Evolutionary conservation across 2,797 vertebrate species (phyloP).

Genomic region (Sebastes trivittatus): DNA sequence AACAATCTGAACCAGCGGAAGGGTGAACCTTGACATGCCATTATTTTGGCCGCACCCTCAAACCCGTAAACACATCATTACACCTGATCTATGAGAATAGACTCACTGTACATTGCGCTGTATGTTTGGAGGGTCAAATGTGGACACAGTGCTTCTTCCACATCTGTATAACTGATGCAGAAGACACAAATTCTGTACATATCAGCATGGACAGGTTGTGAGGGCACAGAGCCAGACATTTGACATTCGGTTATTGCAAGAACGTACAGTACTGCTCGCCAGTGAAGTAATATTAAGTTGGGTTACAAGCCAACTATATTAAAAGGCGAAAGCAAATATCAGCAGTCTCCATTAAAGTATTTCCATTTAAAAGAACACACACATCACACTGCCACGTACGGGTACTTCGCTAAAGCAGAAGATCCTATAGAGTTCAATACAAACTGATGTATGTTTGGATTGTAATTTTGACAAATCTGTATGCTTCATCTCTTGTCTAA

Average conservation of each 20-base stretch:
- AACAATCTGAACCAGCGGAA: not conserved
- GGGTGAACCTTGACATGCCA: not conserved
- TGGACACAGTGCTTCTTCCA: not conserved
- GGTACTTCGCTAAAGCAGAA: no score
- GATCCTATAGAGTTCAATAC: no score
- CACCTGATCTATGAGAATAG: not conserved
- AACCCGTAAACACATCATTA: constrained; percentile 3
- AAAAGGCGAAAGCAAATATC: not conserved
- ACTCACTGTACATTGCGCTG: not conserved
- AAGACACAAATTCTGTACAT: not conserved
- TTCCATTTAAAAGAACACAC: not conserved
- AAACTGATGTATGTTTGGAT: no score
- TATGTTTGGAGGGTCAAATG: not conserved
- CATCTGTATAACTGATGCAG: not conserved
- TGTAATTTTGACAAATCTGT: no score
- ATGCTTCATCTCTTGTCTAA: no score
- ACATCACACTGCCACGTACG: no score
- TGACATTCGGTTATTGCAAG: not conserved
- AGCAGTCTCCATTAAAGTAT: not conserved
- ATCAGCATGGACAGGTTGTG: not conserved
- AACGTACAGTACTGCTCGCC: not conserved
- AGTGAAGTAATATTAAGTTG: not conserved
- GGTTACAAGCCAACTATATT: not conserved
- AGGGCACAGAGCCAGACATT: no score
- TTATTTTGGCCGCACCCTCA: not conserved